Base-by-base conservation (phyloP, 1,140 invertebrate genomes). In the Coelopa frigida region DNA sequence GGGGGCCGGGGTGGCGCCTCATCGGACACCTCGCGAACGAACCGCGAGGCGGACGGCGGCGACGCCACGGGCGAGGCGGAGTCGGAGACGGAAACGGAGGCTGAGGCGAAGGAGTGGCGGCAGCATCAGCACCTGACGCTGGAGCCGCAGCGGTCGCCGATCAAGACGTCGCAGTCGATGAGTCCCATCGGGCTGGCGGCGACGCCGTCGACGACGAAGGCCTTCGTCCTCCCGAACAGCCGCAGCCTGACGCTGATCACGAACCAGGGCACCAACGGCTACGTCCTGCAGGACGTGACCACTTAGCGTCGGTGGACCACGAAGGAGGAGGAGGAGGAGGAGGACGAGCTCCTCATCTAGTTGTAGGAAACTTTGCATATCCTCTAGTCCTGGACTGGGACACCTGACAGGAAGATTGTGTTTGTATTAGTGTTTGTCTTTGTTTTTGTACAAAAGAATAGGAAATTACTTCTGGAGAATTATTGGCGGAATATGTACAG, bases 241-340 rank as follows among this genome's bases (percentile, higher is more conserved):
- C 57, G 61, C 24, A 68, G 64, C 50, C 64, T 68, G 61, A 63
- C 61, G 43, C 43, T 62, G n/a, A 59, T 67, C 12, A 61, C n/a
- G 4, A 22, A 20, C 5, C 20, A 12, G 5, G 35, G 14, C n/a
- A 32, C 42, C 4, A 44, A 29, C 14, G 46, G 29, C 14, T 48
- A 32, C 21, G 20, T 48, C 26, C 29, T 63, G 24, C 60, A 63
- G 31, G 54, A 63, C 49, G 54, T 63, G 20, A 58, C 58, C 51
- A 63, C 60, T 22, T 63, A 61, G 49, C n/a, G n/a, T n/a, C n/a
- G n/a, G n/a, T n/a, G n/a, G n/a, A n/a, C n/a, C n/a, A n/a, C n/a
- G n/a, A n/a, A n/a, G n/a, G n/a, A n/a, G n/a, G n/a, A n/a, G n/a
- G n/a, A n/a, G n/a, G n/a, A n/a, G n/a, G n/a, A n/a, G n/a, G n/a